These are phyloP conservation scores for Myrmophylax atrothorax DNA, from an alignment of 2,113 vertebrate species.

Conservation along the genomic window DNA sequence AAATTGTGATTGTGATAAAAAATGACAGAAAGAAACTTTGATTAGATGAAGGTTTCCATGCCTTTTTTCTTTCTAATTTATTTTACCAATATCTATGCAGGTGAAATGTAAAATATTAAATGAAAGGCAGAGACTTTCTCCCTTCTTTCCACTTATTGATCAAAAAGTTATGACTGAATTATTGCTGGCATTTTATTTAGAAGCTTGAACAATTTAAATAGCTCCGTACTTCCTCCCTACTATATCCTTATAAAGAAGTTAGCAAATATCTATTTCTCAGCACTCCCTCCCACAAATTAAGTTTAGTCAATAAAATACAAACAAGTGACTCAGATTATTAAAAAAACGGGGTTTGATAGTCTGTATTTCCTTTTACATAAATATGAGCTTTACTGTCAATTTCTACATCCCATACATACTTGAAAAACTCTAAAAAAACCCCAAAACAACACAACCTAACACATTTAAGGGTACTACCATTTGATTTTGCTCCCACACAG, in stretches of 20 bases:
- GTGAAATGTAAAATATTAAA: slow-evolving; percentile 65
- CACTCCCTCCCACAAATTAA: not conserved
- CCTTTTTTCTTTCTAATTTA: slow-evolving; percentile 50
- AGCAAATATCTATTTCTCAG: not conserved
- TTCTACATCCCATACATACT: not conserved
- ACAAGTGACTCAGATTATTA: not conserved
- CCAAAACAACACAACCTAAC: not conserved
- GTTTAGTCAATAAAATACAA: not conserved
- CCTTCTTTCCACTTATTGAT: slow-evolving; percentile 55
- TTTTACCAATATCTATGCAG: slow-evolving; percentile 62
- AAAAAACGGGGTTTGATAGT: not conserved
- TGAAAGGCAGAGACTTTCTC: not conserved
- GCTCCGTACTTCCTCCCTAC: not conserved
- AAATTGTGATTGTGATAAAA: slow-evolving; percentile 49
- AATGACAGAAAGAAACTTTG: slow-evolving; percentile 38
- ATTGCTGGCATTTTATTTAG: slow-evolving; percentile 44
- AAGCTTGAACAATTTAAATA: slow-evolving; percentile 65
- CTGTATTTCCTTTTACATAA: not conserved
- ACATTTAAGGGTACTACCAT: not conserved
- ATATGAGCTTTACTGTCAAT: not conserved
- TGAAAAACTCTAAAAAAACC: not conserved
- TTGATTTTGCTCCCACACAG: not conserved
- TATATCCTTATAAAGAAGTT: slow-evolving; percentile 3
- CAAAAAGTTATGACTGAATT: slow-evolving; percentile 53
- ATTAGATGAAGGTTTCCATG: slow-evolving; percentile 7